phyloP scores from a whole-genome alignment of 2,797 vertebrate genomes.

The Ceryle rudis region DNA sequence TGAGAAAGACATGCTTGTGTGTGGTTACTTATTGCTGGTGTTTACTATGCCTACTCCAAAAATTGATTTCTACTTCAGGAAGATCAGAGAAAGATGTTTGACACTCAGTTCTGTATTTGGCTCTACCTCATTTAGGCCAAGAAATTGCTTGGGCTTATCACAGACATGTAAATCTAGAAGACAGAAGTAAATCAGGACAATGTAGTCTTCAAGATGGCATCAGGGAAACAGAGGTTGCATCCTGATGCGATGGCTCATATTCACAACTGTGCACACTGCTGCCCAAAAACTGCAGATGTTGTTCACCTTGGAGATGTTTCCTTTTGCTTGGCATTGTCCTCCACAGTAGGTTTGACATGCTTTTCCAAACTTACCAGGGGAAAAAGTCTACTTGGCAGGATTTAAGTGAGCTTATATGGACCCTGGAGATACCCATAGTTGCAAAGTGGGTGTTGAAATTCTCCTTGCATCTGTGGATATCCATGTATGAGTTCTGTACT shows the following conservation, averaged over 20 bases:
- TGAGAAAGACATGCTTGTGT: neutral
- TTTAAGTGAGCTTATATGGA: neutral
- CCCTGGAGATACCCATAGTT: neutral
- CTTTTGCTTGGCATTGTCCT: constrained; percentile 90
- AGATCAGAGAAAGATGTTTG: neutral
- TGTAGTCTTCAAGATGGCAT: constrained; percentile 85
- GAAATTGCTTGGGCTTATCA: constrained; percentile 84
- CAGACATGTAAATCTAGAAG: constrained; percentile 84
- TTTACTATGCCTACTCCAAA: neutral
- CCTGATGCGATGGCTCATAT: constrained; percentile 90
- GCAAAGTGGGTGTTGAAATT: neutral
- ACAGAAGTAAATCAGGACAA: constrained; percentile 85
- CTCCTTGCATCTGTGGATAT: neutral
- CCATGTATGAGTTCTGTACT: neutral
- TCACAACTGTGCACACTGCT: constrained; percentile 86
- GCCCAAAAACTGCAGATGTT: constrained; percentile 85
- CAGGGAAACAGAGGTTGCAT: constrained; percentile 85
- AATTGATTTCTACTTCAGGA: neutral
- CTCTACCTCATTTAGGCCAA: neutral
- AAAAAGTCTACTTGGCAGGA: constrained; percentile 79
- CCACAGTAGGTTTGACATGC: constrained; percentile 86
- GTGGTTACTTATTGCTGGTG: neutral
- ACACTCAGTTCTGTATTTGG: neutral
- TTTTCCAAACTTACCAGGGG: constrained; percentile 89
- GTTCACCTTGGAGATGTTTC: constrained; percentile 89